Percentiles rank a stretch among this genome's conserved stretches.
These are phyloP conservation scores for Cancer borealis DNA, from an alignment of 2,888 invertebrate species.

Conservation along the genomic window DNA sequence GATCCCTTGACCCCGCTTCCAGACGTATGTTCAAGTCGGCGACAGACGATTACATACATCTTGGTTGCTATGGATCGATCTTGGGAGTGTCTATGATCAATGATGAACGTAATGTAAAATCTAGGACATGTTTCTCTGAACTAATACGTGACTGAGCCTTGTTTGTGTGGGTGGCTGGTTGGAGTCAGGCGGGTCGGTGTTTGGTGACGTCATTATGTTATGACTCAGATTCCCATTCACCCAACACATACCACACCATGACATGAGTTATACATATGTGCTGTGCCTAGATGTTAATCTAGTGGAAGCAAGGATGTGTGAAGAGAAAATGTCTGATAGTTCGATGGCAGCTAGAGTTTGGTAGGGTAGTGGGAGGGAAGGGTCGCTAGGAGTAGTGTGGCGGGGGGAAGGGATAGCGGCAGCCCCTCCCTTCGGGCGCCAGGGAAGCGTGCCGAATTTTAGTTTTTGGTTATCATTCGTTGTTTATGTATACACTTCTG, in stretches of 20 bases:
- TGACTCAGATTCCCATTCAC: constrained; percentile 45
- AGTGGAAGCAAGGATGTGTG: background rate
- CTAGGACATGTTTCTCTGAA: background rate
- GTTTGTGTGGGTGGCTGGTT: constrained; percentile 32
- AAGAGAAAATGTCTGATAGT: background rate
- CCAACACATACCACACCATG: background rate
- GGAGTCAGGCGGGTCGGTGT: constrained; percentile 55
- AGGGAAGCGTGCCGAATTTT: constrained; percentile 55
- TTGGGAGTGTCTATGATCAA: background rate
- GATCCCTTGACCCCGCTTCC: constrained; percentile 65
- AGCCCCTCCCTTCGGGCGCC: constrained; percentile 71
- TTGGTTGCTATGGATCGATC: background rate
- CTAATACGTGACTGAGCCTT: background rate
- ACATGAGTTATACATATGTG: constrained; percentile 8
- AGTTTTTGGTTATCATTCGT: constrained; percentile 1
- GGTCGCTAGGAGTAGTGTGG: background rate
- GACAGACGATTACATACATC: constrained; percentile 12
- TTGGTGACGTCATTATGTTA: constrained; percentile 62
- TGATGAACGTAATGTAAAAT: background rate
- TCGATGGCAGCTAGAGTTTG: background rate
- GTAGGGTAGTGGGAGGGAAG: background rate
- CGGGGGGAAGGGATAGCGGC: constrained; percentile 14
- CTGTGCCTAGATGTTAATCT: background rate
- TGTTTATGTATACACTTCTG: background rate
- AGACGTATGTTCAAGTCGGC: constrained; percentile 53